Base-by-base conservation (phyloP, 2,113 vertebrate species). In the Saccopteryx leptura region DNA sequence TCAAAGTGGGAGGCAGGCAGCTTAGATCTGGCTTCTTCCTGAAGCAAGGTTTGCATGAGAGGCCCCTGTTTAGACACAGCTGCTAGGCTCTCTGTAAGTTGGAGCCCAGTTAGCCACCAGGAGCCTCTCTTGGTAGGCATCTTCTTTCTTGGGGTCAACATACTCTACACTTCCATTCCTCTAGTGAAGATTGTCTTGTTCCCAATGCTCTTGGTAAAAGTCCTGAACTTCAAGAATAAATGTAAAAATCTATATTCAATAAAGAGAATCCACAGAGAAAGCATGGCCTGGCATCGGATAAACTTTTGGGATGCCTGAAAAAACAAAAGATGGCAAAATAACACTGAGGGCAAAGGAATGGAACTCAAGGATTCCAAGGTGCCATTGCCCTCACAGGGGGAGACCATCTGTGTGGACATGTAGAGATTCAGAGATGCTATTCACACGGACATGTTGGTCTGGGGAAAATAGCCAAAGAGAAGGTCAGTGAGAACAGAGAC, bases 221-320 rank as follows among this genome's bases (percentile, higher is more conserved):
- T 86, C 85, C 72, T 63, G 60, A 69, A 56, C 58, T 86, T 71
- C 50, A 80, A 94, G 58, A 85, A 50, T 50, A 76, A 88, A 85
- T 60, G 61, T 31, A 61, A 68, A 68, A 68, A 33, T 23, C 5
- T 63, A 69, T 74, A 39, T 66, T 88, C 15, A 8, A 23, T 80
- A 65, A 52, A 54, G 48, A 82, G 60, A 60, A 12, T 71, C 68
- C 19, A 17, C 17, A 66, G 17, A 54, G 68, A 61, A 48, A 33
- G 9, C 17, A 50, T 1, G 14, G 26, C 50, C 6, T 54, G 48
- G 61, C 54, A n/a, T 14, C 31, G 31, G 69, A 39, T 19, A 12
- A 19, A 24, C 5, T 21, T 85, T 56, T n/a, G 50, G 31, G 48
- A 28, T 52, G 23, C 33, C 75, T 46, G 18, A 33, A 58, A 58